Conservation (phyloP, 2,888 invertebrate genomes). For the Sarcophaga caerulescens region DNA sequence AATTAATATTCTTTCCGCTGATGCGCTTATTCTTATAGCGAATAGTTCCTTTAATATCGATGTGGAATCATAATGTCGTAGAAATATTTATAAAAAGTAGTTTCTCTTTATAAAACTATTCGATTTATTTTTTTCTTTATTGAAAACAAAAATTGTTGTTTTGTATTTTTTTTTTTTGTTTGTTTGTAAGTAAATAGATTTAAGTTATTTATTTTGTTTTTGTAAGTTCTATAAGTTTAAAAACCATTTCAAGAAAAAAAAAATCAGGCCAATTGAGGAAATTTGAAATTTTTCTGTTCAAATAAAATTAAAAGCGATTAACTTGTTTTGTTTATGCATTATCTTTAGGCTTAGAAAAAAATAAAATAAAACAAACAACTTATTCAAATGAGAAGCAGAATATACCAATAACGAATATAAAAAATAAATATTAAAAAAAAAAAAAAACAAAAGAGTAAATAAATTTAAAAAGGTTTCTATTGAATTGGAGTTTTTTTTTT, state of each 20-base stretch:
- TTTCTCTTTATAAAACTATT: too few relatives aligned
- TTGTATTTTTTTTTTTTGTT: not conserved
- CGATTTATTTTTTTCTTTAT: constrained; percentile 44
- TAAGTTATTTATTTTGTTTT: constrained; percentile 14
- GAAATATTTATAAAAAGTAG: too few relatives aligned
- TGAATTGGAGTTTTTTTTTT: constrained; percentile 46
- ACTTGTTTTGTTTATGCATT: too few relatives aligned
- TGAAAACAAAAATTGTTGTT: constrained; percentile 59
- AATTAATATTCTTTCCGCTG: too few relatives aligned
- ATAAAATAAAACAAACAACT: not conserved
- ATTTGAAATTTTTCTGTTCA: too few relatives aligned
- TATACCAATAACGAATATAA: not conserved
- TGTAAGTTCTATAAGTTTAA: too few relatives aligned
- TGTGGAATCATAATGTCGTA: too few relatives aligned
- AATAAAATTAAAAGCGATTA: too few relatives aligned
- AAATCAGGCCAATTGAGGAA: not conserved
- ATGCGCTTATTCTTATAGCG: too few relatives aligned
- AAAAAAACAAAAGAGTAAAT: constrained; percentile 24
- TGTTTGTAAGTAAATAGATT: constrained; percentile 4
- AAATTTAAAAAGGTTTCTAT: constrained; percentile 56
- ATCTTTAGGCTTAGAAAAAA: not conserved
- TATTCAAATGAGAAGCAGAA: constrained; percentile 5
- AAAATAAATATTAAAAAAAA: constrained; percentile 26
- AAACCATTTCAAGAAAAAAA: not conserved
- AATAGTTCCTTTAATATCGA: too few relatives aligned